Evolutionary conservation across 2,113 vertebrate genomes (phyloP), one percentile per base, ranked within the genome.

Genomic region (Calypte anna): DNA sequence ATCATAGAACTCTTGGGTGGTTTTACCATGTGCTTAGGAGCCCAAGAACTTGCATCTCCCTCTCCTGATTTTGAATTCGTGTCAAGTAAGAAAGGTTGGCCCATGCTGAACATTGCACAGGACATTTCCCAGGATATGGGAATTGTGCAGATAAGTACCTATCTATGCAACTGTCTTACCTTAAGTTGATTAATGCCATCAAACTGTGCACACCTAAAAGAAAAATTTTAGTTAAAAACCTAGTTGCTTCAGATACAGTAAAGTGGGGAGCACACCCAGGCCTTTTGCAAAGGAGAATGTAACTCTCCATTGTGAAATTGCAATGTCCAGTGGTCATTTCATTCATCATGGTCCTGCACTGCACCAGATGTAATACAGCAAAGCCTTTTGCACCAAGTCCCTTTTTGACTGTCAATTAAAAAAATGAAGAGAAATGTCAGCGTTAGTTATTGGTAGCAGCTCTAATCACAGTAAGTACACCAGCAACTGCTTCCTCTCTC

Each of bases 191-290:
- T 30, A 46, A 73, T 54, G 62, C 36, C 58, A 53, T 53, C 82
- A 88, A 61, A 94, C 0, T n/a, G 36, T 82, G 30, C 44, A 36
- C 23, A 76, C 20, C 69, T 92, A 24, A 30, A 66, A 85, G 78
- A 68, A 25, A 78, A 55, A 68, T 44, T 44, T 64, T 20, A n/a
- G 18, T 51, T 46, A 72, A 72, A 82, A 89, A 21, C 22, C 24
- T 12, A 9, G 14, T 74, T 6, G 1, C 73, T 91, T 68, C 46
- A 80, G n/a, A 18, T 14, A 25, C 5, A 55, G n/a, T 8, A 36
- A 36, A 40, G 13, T 25, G 27, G 54, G 46, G 51, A 53, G 7
- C 0, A 0, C 31, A 21, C 6, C 6, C 3, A 51, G 25, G 38
- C 1, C 0, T 54, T 91, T 18, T 67, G 48, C 59, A 84, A 62